These are phyloP conservation scores for Tipula vernalis DNA, from an alignment of 2,888 invertebrate species.

Conservation along the genomic window DNA sequence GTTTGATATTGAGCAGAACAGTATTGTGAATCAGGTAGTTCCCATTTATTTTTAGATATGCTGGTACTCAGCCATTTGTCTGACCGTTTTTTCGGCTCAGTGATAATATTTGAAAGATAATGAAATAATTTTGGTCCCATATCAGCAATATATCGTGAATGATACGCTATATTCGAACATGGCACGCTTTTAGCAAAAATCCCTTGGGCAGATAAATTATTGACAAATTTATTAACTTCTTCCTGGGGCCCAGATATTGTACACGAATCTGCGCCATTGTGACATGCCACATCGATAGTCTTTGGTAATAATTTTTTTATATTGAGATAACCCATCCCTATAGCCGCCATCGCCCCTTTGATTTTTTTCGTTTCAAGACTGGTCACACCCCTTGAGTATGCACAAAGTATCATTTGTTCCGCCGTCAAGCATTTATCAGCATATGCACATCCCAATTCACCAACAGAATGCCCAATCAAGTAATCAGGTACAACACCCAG, in stretches of 20 bases:
- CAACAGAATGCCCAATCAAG: slow-evolving; percentile 83
- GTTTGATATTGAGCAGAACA: slow-evolving; percentile 78
- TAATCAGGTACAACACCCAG: slow-evolving; percentile 56
- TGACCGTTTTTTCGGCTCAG: slow-evolving; percentile 51
- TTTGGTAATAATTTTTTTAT: slow-evolving; percentile 50
- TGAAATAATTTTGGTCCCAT: slow-evolving; percentile 51
- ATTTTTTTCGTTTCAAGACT: slow-evolving; percentile 57
- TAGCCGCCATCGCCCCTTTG: slow-evolving; percentile 77
- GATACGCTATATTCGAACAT: slow-evolving; percentile 81
- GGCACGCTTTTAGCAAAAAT: slow-evolving; percentile 74
- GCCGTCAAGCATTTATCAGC: slow-evolving; percentile 84
- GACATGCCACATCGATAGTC: slow-evolving; percentile 75
- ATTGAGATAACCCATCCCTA: slow-evolving; percentile 51
- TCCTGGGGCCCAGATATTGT: slow-evolving; percentile 82
- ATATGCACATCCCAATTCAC: slow-evolving; percentile 90
- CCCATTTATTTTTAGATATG: slow-evolving; percentile 57
- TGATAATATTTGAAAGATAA: slow-evolving; percentile 50
- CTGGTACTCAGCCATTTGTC: slow-evolving; percentile 78
- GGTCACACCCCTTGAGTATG: slow-evolving; percentile 71
- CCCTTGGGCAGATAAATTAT: slow-evolving; percentile 50
- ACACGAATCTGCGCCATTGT: slow-evolving; percentile 72
- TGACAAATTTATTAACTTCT: slow-evolving; percentile 51
- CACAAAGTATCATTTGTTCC: slow-evolving; percentile 72
- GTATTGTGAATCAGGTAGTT: slow-evolving; percentile 44
- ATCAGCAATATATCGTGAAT: slow-evolving; percentile 67